A percentile compares a stretch with the other conserved stretches of the same genome.
These are phyloP conservation scores for Drosophila limbata DNA, from an alignment of 2,888 invertebrate species.

Conservation along the genomic window DNA sequence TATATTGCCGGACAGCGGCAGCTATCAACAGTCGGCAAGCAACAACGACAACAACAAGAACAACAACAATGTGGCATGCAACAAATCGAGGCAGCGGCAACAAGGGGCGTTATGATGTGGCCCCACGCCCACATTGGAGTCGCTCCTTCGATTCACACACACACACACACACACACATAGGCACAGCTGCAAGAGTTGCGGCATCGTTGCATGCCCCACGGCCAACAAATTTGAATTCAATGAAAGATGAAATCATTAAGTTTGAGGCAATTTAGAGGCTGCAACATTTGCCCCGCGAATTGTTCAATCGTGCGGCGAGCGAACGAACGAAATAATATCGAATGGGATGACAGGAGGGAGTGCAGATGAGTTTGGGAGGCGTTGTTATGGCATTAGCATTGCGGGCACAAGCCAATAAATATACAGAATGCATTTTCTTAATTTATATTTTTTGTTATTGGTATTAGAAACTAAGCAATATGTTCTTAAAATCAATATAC, in stretches of 20 bases:
- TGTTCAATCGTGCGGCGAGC: conserved; percentile 39
- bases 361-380: conserved; percentile 31
- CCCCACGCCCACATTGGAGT: conserved; percentile 64
- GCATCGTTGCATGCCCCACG: conserved; percentile 39
- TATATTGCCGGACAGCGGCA: conserved; percentile 71
- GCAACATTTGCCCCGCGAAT: conserved; percentile 21
- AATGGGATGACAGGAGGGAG: conserved; percentile 40
- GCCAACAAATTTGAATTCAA: conserved; percentile 79
- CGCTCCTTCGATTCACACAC: conserved; percentile 13
- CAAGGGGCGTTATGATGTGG: conserved; percentile 68
- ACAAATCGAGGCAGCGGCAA: conserved; percentile 34
- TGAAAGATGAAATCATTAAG: conserved; percentile 84
- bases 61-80: conserved; percentile 26
- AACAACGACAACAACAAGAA: background rate
- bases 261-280: conserved; percentile 68
- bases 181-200: conserved; percentile 12
- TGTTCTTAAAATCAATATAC: background rate
- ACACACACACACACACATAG: background rate
- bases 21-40: conserved; percentile 62
- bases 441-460: background rate
- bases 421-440: background rate
- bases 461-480: background rate
- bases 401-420: conserved; percentile 1
- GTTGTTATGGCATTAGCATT: conserved; percentile 37
- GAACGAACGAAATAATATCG: conserved; percentile 20